Percentiles rank a stretch among this genome's conserved stretches.
phyloP scores from a whole-genome alignment of 2,888 invertebrate species.

The Cephus pygmeus region DNA sequence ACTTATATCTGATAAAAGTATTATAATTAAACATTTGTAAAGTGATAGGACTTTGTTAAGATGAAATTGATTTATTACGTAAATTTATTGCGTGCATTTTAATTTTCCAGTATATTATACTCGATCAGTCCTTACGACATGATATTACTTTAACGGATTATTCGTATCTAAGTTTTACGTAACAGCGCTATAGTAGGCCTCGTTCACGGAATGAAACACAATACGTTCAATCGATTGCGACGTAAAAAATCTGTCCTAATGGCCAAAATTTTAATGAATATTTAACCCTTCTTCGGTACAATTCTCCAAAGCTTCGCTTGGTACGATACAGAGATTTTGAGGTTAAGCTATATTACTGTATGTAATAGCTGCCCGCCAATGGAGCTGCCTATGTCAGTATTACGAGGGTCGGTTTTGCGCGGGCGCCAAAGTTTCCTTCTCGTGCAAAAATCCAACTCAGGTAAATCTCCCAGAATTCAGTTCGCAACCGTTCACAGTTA shows the following conservation, averaged over 20 bases:
- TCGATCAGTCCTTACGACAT: background rate
- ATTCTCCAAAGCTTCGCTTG: background rate
- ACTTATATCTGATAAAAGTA: background rate
- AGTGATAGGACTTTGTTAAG: background rate
- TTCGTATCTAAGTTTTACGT: background rate
- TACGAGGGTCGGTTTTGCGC: slow-evolving; percentile 24
- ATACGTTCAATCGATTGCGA: background rate
- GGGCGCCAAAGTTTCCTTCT: slow-evolving; percentile 12
- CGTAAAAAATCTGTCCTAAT: background rate
- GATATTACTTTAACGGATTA: background rate
- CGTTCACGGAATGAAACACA: background rate
- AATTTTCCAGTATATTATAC: background rate
- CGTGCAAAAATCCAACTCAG: background rate
- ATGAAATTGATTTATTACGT: background rate
- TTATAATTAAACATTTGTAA: background rate
- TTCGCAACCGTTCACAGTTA: background rate
- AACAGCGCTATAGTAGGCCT: background rate
- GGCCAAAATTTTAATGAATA: background rate
- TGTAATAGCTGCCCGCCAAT: background rate
- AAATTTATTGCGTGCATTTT: background rate
- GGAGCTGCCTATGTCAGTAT: background rate
- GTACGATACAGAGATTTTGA: background rate
- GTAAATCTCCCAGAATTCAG: background rate
- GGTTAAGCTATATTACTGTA: background rate
- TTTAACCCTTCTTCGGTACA: background rate